Evolutionary conservation across 2,888 invertebrate genomes (phyloP).

Genomic region (Cheiracanthium punctorium): DNA sequence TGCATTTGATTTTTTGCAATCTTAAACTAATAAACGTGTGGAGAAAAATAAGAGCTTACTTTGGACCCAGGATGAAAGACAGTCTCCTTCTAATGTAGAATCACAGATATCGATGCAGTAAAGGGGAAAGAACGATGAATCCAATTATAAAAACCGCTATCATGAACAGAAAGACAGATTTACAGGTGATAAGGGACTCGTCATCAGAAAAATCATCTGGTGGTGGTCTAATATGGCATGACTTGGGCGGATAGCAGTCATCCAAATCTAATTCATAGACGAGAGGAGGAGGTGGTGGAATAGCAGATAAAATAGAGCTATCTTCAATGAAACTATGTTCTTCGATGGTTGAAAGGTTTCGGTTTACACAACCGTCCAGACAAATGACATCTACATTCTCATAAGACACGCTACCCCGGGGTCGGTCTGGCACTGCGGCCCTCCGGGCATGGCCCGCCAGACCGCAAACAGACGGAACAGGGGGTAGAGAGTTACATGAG

Average conservation of each 20-base stretch:
- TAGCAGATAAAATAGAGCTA: neutral
- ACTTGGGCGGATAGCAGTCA: neutral
- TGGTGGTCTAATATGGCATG: neutral
- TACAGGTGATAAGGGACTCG: conserved; percentile 51
- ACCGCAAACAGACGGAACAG: neutral
- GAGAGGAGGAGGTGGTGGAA: conserved; percentile 46
- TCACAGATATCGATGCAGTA: conserved; percentile 70
- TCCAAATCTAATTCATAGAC: conserved; percentile 21
- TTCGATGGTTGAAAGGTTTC: conserved; percentile 22
- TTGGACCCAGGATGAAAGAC: neutral
- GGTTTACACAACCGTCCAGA: conserved; percentile 41
- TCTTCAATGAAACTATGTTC: conserved; percentile 61
- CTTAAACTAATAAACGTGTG: no score
- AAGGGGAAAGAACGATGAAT: conserved; percentile 72
- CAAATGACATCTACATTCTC: conserved; percentile 12
- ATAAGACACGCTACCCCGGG: neutral
- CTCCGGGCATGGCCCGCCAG: conserved; percentile 23
- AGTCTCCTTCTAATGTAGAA: neutral
- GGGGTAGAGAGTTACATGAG: conserved; percentile 5
- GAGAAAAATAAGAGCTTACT: neutral
- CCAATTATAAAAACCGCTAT: conserved; percentile 71
- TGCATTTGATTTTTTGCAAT: no score
- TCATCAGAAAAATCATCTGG: neutral
- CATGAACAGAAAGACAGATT: conserved; percentile 59
- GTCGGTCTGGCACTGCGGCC: neutral